These are phyloP conservation scores for Hippocampus kuda DNA, from an alignment of 2,797 vertebrate species.

Conservation along the genomic window DNA sequence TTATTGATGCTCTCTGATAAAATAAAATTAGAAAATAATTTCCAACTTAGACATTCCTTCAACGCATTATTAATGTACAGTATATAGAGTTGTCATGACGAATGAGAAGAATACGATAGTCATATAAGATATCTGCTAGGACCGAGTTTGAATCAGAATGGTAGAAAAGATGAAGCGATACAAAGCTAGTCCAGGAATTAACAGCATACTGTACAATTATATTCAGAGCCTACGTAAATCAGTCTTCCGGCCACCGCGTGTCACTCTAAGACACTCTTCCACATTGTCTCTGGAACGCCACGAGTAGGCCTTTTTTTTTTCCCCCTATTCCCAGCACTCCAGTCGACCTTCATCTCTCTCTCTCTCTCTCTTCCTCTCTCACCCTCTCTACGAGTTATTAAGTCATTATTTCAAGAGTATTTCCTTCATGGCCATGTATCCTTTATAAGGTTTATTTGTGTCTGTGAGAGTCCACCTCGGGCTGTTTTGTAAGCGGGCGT, in stretches of 20 bases:
- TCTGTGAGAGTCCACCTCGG: constrained; percentile 46
- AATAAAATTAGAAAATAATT: constrained; percentile 85
- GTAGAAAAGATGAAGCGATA: constrained; percentile 76
- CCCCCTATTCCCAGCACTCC: constrained; percentile 49
- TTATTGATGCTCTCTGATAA: constrained; percentile 81
- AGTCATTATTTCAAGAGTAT: constrained; percentile 50
- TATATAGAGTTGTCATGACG: constrained; percentile 66
- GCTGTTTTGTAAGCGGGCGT: constrained; percentile 32
- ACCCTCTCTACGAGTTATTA: constrained; percentile 43
- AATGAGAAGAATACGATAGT: constrained; percentile 75
- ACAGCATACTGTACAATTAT: constrained; percentile 71
- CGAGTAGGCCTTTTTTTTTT: constrained; percentile 58
- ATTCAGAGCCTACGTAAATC: constrained; percentile 70
- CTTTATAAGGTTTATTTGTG: constrained; percentile 61
- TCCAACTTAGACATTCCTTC: constrained; percentile 74
- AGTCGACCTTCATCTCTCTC: constrained; percentile 40
- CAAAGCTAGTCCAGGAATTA: constrained; percentile 75
- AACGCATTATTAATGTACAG: constrained; percentile 66
- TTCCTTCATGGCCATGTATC: constrained; percentile 61
- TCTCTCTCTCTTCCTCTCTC: constrained; percentile 42
- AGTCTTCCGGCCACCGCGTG: constrained; percentile 75
- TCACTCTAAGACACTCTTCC: constrained; percentile 69
- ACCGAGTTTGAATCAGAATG: constrained; percentile 68
- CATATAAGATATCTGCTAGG: constrained; percentile 73
- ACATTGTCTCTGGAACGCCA: constrained; percentile 61